phyloP scores from a whole-genome alignment of 2,888 invertebrate species.

The Lottia gigantea region DNA sequence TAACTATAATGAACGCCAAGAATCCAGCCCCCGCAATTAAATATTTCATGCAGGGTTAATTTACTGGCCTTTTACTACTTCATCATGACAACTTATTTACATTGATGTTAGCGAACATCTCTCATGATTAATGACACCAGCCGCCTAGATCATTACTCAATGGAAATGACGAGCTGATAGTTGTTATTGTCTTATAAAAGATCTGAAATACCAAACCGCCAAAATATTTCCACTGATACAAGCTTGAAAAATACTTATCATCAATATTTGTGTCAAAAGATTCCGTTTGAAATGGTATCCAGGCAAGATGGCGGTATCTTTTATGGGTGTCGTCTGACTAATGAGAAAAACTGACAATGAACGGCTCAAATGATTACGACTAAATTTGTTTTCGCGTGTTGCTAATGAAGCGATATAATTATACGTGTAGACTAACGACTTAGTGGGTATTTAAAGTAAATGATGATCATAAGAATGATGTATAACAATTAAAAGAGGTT shows the following conservation, averaged over 20 bases:
- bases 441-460: not conserved
- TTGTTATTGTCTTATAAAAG: conserved; percentile 17
- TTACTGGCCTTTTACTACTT: conserved; percentile 2
- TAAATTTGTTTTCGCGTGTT: conserved; percentile 7
- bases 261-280: conserved; percentile 11
- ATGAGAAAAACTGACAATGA: conserved; percentile 10
- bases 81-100: conserved; percentile 7
- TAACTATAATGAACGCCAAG: not conserved
- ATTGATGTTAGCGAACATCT: conserved; percentile 7
- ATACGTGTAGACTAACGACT: not conserved
- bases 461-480: conserved; percentile 1
- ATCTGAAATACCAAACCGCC: conserved; percentile 13
- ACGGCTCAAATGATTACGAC: not conserved
- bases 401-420: conserved; percentile 5
- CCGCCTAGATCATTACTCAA: conserved; percentile 11
- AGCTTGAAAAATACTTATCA: conserved; percentile 6
- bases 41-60: not conserved
- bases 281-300: not conserved
- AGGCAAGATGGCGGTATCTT: not conserved
- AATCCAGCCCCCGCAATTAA: not conserved
- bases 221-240: conserved; percentile 10
- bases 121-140: conserved; percentile 13
- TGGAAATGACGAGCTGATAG: conserved; percentile 6
- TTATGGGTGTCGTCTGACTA: conserved; percentile 4
- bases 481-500: conserved; percentile 9